Conservation (phyloP, 1,140 invertebrate species). For the Diabrotica undecimpunctata region DNA sequence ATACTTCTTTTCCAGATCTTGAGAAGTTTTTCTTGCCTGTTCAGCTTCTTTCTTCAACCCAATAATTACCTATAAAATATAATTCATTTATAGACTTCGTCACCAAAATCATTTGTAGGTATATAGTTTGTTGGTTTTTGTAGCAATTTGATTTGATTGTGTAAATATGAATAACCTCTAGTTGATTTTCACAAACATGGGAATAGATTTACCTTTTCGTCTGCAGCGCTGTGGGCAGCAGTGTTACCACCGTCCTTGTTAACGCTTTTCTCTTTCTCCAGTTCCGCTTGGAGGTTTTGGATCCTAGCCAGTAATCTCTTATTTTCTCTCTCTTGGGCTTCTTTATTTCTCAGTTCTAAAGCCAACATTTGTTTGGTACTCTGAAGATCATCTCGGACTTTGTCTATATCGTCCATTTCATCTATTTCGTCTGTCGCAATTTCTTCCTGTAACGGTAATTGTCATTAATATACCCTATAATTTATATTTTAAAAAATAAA, state of each 20-base stretch:
- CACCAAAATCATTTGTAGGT: background rate
- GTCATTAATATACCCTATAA: background rate
- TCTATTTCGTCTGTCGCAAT: constrained; percentile 60
- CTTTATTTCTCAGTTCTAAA: constrained; percentile 79
- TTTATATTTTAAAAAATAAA: background rate
- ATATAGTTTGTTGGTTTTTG: background rate
- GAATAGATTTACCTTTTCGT: constrained; percentile 43
- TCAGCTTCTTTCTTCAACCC: constrained; percentile 72
- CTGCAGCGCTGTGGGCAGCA: constrained; percentile 20
- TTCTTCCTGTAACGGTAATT: constrained; percentile 38
- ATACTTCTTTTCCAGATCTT: constrained; percentile 77
- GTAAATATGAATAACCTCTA: too few relatives aligned
- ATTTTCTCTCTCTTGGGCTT: constrained; percentile 80
- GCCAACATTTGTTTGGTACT: constrained; percentile 88
- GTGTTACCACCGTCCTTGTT: constrained; percentile 24
- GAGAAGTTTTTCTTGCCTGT: constrained; percentile 69
- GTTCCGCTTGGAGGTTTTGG: constrained; percentile 72
- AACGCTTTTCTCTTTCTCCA: constrained; percentile 61
- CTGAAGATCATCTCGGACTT: constrained; percentile 84
- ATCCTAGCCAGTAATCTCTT: constrained; percentile 74
- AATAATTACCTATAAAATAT: constrained; percentile 49
- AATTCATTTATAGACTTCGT: background rate
- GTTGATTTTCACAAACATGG: too few relatives aligned
- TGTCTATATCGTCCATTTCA: constrained; percentile 86
- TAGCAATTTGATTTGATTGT: background rate